A percentile compares a stretch with the other conserved stretches of the same genome.
Evolutionary conservation across 2,888 invertebrate species (phyloP).

Genomic region (Diaphora mendica): DNA sequence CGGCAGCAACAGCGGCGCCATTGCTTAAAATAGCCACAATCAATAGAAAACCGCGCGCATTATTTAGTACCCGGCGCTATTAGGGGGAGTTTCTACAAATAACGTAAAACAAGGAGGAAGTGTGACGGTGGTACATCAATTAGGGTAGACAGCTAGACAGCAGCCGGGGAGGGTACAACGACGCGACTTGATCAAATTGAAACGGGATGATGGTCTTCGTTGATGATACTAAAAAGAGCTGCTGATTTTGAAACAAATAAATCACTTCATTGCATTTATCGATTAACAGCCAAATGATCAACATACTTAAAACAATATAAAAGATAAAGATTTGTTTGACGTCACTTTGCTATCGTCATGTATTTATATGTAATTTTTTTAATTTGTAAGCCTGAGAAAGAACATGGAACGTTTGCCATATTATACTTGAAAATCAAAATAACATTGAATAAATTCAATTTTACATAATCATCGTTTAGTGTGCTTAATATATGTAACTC

Average conservation of each 20-base stretch:
- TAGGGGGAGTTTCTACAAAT: conserved; percentile 19
- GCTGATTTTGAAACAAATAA: background rate
- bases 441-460: background rate
- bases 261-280: background rate
- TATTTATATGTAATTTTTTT: background rate
- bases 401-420: background rate
- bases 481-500: too few species aligned
- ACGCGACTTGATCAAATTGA: background rate
- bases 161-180: background rate
- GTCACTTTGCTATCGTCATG: background rate
- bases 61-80: conserved; percentile 57
- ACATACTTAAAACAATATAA: background rate
- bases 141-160: background rate
- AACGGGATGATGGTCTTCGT: background rate
- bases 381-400: background rate
- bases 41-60: conserved; percentile 67
- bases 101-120: conserved; percentile 1
- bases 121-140: background rate
- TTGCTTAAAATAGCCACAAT: conserved; percentile 73
- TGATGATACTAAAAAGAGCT: background rate
- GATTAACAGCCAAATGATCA: background rate
- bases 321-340: background rate
- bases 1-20: conserved; percentile 35
- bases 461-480: too few species aligned
- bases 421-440: background rate